These are phyloP conservation scores for Hepsetus odoe DNA, from an alignment of 2,113 vertebrate species.

Conservation along the genomic window DNA sequence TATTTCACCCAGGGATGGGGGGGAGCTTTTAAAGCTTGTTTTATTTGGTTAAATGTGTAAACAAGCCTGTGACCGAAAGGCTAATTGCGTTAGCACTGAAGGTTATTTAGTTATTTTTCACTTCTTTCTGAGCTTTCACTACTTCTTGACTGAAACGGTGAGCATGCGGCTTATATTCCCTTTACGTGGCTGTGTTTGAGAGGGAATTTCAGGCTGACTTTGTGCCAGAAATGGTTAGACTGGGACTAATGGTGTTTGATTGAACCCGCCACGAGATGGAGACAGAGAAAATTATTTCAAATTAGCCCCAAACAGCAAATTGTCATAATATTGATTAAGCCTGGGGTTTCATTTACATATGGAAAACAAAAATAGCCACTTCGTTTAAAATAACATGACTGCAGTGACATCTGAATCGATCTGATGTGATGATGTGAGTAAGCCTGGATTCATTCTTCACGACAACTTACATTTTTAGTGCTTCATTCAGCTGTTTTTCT, in stretches of 20 bases:
- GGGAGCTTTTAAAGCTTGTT: not conserved
- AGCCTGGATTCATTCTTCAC: not conserved
- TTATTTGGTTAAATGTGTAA: not conserved
- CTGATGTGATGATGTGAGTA: not conserved
- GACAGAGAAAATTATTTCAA: slow-evolving; percentile 33
- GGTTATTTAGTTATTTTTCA: not conserved
- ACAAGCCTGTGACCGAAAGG: not conserved
- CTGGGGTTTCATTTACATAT: not conserved
- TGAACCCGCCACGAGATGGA: slow-evolving; percentile 47
- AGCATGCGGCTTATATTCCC: not conserved
- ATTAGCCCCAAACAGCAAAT: slow-evolving; percentile 10
- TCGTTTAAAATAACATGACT: not conserved
- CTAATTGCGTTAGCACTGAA: no score
- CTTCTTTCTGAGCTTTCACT: not conserved
- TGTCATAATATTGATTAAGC: not conserved
- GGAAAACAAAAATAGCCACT: not conserved
- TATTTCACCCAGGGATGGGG: not conserved
- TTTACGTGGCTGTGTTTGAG: not conserved
- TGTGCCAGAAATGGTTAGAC: not conserved
- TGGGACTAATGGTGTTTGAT: not conserved
- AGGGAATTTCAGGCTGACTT: not conserved
- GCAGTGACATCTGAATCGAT: not conserved
- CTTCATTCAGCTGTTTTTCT: slow-evolving; percentile 25
- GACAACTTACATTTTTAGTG: slow-evolving; percentile 28
- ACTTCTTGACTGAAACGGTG: not conserved